phyloP scores from a whole-genome alignment of 1,140 invertebrate species.

The Papilio polytes region DNA sequence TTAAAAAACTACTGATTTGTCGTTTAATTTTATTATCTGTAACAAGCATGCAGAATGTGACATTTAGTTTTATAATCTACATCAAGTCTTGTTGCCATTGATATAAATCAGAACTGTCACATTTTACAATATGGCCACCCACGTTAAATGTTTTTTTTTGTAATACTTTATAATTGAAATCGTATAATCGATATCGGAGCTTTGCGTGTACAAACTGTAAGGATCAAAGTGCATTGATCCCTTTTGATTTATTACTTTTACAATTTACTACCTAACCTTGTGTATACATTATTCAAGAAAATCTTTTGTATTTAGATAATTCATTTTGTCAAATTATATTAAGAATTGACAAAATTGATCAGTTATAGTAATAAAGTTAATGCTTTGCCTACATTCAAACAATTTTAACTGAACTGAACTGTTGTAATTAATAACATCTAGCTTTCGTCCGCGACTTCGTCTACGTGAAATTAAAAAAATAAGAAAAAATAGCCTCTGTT shows the following conservation, averaged over 20 bases:
- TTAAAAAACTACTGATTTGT: neutral
- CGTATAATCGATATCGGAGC: constrained; percentile 37
- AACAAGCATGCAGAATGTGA: neutral
- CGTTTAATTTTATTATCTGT: neutral
- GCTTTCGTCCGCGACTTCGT: too few relatives aligned
- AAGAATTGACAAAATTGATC: neutral
- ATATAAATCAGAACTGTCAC: constrained; percentile 2
- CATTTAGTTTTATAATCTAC: constrained; percentile 8
- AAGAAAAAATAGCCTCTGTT: too few relatives aligned
- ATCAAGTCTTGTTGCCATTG: neutral
- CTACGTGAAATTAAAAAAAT: too few relatives aligned
- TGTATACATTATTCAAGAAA: constrained; percentile 40
- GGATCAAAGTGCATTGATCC: constrained; percentile 63
- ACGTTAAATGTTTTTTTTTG: neutral
- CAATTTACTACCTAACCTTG: constrained; percentile 63
- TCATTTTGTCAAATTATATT: neutral
- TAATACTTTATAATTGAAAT: constrained; percentile 29
- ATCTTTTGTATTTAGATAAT: neutral
- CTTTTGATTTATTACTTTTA: constrained; percentile 73
- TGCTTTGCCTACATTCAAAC: too few relatives aligned
- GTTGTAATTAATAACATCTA: too few relatives aligned
- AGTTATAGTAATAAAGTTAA: too few relatives aligned
- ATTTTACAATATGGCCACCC: neutral
- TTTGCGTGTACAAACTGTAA: constrained; percentile 60
- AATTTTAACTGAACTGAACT: too few relatives aligned